Base-by-base conservation (phyloP, 1,140 invertebrate species). In the Agraylea sexmaculata region DNA sequence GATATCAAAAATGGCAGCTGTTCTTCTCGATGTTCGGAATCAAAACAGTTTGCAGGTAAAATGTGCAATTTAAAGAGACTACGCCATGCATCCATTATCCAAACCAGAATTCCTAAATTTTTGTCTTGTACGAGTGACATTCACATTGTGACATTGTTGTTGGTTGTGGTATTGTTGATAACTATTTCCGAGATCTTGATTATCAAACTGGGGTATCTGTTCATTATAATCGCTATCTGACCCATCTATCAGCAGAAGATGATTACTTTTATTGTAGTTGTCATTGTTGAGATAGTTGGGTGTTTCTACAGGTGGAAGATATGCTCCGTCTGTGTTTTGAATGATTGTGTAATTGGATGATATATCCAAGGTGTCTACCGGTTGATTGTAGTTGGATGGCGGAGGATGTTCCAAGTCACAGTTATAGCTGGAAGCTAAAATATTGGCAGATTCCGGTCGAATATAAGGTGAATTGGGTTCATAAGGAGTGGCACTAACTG, bases 71-170 rank as follows among this genome's bases (percentile, higher is more conserved):
- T 8, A 25, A 12, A 25, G 12, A 25, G 22, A 19, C 42, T 47
- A 68, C 45, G 65, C 65, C 42, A 68, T 59, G 45, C 65, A 68
- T 36, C 65, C 64, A 42, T 68, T 64, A 52, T 68, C 65, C 22
- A 68, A 57, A 45, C 54, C 57, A 3, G 44, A 38, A 52, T 60
- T 64, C 43, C 58, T 58, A 45, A 64, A 54, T 54, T 68, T 68
- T 13, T 50, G 46, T 42, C 61, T 55, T 25, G 56, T 42, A 12
- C 63, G 60, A 25, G 53, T 30, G 3, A 21, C 12, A 29, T 46
- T 49, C 7, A 49, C 31, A 30, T 51, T 58, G 46, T 66, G 61
- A 51, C 63, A 66, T 47, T 60, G 62, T 22, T 58, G 62, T 1
- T 18, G n/a, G 37, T 64, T 64, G 28, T 45, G 45, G 36, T 56